Evolutionary conservation across 2,797 vertebrate species (phyloP).

Genomic region (Crypturellus tataupa): DNA sequence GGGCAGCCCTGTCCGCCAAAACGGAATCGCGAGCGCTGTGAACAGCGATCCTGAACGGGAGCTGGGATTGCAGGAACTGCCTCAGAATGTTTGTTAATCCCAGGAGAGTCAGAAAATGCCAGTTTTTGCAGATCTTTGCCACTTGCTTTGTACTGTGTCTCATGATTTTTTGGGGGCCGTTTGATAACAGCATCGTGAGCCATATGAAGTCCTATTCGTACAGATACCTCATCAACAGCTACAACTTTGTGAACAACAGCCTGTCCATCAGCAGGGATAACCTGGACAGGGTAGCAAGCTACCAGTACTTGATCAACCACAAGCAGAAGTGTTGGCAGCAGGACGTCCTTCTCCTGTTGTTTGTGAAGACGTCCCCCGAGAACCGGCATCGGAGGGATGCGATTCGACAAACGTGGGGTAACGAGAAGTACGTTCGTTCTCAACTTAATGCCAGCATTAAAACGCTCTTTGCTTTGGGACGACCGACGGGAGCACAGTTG

Average conservation of each 20-base stretch:
- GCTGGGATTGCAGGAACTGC: conserved; percentile 48
- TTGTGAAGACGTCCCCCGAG: conserved; percentile 91
- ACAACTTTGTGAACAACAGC: conserved; percentile 89
- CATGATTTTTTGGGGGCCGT: conserved; percentile 87
- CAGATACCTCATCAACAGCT: conserved; percentile 92
- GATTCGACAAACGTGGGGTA: conserved; percentile 94
- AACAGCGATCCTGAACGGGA: conserved; percentile 54
- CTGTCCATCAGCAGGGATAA: conserved; percentile 80
- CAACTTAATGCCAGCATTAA: conserved; percentile 85
- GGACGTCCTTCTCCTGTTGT: conserved; percentile 89
- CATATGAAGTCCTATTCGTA: conserved; percentile 91
- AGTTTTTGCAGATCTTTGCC: conserved; percentile 85
- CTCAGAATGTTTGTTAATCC: conserved; percentile 89
- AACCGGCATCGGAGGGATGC: conserved; percentile 85
- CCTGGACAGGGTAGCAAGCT: conserved; percentile 71
- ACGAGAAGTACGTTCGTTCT: conserved; percentile 81
- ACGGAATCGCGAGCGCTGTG: conserved; percentile 11
- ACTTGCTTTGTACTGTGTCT: conserved; percentile 87
- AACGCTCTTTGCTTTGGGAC: conserved; percentile 89
- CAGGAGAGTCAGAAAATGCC: conserved; percentile 87
- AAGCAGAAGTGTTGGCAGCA: conserved; percentile 84
- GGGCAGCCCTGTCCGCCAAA: not conserved
- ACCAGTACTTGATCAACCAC: conserved; percentile 91
- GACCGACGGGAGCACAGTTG: conserved; percentile 45
- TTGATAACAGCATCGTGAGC: conserved; percentile 87